These are phyloP conservation scores for Urocolius indicus DNA, from an alignment of 2,113 vertebrate genomes.

Conservation along the genomic window DNA sequence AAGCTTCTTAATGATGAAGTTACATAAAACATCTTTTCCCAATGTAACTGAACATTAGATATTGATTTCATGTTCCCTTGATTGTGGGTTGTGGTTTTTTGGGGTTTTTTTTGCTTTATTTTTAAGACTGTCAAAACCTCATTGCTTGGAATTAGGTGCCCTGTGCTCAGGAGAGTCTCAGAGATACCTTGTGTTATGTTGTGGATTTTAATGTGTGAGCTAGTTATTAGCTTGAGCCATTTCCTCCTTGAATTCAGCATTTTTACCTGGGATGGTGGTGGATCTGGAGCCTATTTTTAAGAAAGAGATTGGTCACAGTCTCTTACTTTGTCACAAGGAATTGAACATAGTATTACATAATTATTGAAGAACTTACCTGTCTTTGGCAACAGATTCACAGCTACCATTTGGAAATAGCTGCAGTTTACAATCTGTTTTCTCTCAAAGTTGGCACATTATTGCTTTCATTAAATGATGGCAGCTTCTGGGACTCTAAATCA, in stretches of 20 bases:
- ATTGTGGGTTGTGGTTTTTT: no score
- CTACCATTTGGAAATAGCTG: background rate
- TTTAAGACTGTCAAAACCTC: background rate
- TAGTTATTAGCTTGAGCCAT: accelerated
- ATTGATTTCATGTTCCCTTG: background rate
- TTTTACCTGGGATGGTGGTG: background rate
- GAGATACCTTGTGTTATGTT: background rate
- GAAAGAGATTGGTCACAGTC: background rate
- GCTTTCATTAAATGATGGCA: background rate
- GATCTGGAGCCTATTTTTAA: background rate
- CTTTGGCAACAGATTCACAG: background rate
- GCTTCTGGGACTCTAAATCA: background rate
- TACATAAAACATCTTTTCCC: background rate
- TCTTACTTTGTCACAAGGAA: background rate
- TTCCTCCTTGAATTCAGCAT: background rate
- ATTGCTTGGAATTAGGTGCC: background rate
- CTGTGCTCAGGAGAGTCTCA: background rate
- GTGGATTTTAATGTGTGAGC: background rate
- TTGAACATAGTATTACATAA: background rate
- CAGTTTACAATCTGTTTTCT: background rate
- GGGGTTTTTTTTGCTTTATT: background rate
- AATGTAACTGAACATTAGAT: background rate
- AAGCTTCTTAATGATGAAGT: background rate
- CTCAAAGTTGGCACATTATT: background rate
- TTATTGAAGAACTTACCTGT: background rate